Base-by-base conservation (phyloP, 2,888 invertebrate genomes). In the Fissipunctia ypsillon region DNA sequence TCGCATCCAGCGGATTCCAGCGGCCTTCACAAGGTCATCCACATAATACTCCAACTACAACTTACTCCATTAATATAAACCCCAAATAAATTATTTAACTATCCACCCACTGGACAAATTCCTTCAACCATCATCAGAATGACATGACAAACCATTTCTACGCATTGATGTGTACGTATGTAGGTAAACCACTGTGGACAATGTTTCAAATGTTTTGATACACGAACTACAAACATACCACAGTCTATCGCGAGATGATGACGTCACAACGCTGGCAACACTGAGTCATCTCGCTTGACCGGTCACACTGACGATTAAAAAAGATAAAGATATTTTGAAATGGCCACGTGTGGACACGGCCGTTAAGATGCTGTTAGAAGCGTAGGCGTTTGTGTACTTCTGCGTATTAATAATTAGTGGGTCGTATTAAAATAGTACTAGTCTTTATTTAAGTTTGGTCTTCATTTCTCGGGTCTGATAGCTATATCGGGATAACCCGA, bases 261-360 rank as follows among this genome's bases (percentile, higher is more conserved):
- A 79, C 81, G 79, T 69, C 63, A 81, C 56, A 31, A 38, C 35
- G 16, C 28, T 60, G 56, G n/a, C 77, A 38, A 38, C 35, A 45
- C 35, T 90, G 89, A 89, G 31, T 76, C 76, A 76, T 69, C 57
- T 22, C 69, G 73, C 85, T 83, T 88, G 90, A 89, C 88, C 88
- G 87, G 87, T 87, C 84, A 82, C 82, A 84, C 78, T 80, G 83
- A 84, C 88, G 86, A 88, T 88, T 86, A 85, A 86, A 85, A 83
- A 84, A 88, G 87, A 88, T 90, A 89, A 88, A 90, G 89, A 88
- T 90, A 88, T 87, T 67, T 85, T 67, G 70, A 81, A 83, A 84
- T 81, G 81, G 83, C 87, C 84, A 87, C 87, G 88, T 89, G 88
- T 84, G 83, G 84, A 84, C 82, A 52, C 38, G 63, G 63, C 76